Conservation (phyloP, 2,888 invertebrate genomes). For the Nesidiocoris tenuis region DNA sequence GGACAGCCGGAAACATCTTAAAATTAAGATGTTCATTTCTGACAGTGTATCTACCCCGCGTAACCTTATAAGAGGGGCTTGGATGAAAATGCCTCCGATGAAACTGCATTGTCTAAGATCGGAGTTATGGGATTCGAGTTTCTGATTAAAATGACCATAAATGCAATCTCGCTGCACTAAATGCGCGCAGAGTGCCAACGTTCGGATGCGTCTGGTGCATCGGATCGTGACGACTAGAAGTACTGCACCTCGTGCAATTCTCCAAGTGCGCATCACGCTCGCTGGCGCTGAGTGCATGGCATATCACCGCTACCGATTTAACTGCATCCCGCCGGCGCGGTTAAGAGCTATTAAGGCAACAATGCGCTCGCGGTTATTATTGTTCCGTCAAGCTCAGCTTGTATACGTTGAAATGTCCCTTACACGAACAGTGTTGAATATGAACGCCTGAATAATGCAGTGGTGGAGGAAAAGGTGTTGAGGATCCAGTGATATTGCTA, state of each 20-base stretch:
- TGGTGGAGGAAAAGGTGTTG: background rate
- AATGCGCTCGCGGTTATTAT: background rate
- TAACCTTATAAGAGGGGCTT: too few relatives aligned
- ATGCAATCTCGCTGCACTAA: too few relatives aligned
- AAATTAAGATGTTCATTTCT: too few relatives aligned
- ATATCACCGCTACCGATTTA: too few relatives aligned
- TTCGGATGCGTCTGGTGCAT: background rate
- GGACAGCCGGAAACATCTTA: too few relatives aligned
- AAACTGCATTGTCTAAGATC: too few relatives aligned
- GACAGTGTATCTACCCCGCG: too few relatives aligned
- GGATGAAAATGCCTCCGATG: too few relatives aligned
- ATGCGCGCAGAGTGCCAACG: background rate
- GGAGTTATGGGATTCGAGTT: too few relatives aligned
- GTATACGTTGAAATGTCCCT: background rate
- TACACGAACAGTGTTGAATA: background rate
- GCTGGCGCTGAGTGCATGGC: too few relatives aligned
- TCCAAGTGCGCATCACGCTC: background rate
- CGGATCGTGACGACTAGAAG: background rate
- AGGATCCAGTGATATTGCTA: background rate
- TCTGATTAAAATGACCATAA: too few relatives aligned
- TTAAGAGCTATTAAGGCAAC: background rate
- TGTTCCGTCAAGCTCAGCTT: background rate
- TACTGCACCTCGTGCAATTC: background rate
- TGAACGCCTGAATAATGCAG: background rate
- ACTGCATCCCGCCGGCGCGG: background rate